Percentiles rank a stretch among this genome's conserved stretches.
Conservation (phyloP, 1,140 invertebrate species). For the Papilio aristodemus region DNA sequence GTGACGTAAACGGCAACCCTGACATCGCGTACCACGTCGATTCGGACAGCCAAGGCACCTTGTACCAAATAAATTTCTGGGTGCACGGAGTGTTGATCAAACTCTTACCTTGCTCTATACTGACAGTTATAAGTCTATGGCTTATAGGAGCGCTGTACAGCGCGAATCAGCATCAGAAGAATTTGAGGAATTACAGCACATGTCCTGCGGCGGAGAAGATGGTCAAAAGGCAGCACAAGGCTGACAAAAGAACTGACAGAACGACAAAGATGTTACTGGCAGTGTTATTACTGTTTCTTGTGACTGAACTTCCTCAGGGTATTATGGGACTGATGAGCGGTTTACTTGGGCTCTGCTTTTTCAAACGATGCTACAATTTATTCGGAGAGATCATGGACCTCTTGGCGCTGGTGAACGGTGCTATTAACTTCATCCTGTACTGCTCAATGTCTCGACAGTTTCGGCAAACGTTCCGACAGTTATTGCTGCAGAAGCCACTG, state of each 20-base stretch:
- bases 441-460: slow-evolving; percentile 97
- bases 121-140: slow-evolving; percentile 90
- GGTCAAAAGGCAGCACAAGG: slow-evolving; percentile 81
- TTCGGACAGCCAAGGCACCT: slow-evolving; percentile 81
- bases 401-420: slow-evolving; percentile 93
- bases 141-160: slow-evolving; percentile 88
- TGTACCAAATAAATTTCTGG: slow-evolving; percentile 91
- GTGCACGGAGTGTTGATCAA: slow-evolving; percentile 92
- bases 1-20: slow-evolving; percentile 60
- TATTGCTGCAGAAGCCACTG: slow-evolving; percentile 83
- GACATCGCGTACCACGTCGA: slow-evolving; percentile 85
- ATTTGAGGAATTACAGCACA: slow-evolving; percentile 83
- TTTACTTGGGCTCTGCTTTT: slow-evolving; percentile 87
- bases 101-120: slow-evolving; percentile 90
- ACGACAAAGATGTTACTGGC: slow-evolving; percentile 95
- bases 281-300: slow-evolving; percentile 90
- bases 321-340: slow-evolving; percentile 87
- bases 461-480: slow-evolving; percentile 89
- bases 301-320: slow-evolving; percentile 93
- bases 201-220: slow-evolving; percentile 76
- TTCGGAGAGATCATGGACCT: slow-evolving; percentile 96
- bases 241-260: slow-evolving; percentile 87
- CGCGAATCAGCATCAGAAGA: slow-evolving; percentile 85
- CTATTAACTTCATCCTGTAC: slow-evolving; percentile 96
- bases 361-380: slow-evolving; percentile 86